Evolutionary conservation across 2,113 vertebrate genomes (phyloP), one percentile per base, ranked within the genome.

Genomic region (Eulemur macaco): DNA sequence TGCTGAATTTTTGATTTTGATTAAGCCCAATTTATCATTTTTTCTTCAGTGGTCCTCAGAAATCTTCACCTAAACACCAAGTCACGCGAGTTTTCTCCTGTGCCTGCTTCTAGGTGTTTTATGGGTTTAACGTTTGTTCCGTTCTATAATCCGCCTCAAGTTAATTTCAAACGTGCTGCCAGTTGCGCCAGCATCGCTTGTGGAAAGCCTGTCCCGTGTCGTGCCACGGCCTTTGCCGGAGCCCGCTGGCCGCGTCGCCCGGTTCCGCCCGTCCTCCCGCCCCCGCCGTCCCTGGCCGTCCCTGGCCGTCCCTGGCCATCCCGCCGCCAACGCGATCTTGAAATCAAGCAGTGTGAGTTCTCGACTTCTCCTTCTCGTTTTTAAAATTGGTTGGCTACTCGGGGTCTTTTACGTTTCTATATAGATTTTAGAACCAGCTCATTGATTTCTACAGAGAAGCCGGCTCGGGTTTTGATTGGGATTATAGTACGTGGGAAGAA

Each of bases 171-270:
- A 20, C n/a, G 7, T 39, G 42, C 54, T 56, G 20, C 20, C 18
- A 47, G 34, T 60, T 69, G 37, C 47, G 37, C 71, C 8, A 37
- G 83, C 5, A 29, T 56, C 83, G 37, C 47, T 86, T 47, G 50
- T 45, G 21, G 9, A 68, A 42, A 34, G 50, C 29, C 5, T 27
- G 12, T 54, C 58, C 45, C 25, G 64, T 42, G 23, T 37, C 39
- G 1, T 27, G 8, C 25, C 27, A 27, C 3, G 23, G 23, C 58
- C 58, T 60, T 27, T 60, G 25, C 9, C 58, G 80, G 37, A 31
- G 17, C 29, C 60, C 37, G 10, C 7, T 17, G 25, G 37, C 27
- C 1, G 0, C 1, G 27, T 39, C 50, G 1, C 34, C 21, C 5
- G 52, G 2, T 20, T 27, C 71, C 68, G 12, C 14, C 25, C 42